Percentiles rank a stretch among this genome's conserved stretches.
Evolutionary conservation across 2,797 vertebrate genomes (phyloP).

Genomic region (Myotis findleyi): DNA sequence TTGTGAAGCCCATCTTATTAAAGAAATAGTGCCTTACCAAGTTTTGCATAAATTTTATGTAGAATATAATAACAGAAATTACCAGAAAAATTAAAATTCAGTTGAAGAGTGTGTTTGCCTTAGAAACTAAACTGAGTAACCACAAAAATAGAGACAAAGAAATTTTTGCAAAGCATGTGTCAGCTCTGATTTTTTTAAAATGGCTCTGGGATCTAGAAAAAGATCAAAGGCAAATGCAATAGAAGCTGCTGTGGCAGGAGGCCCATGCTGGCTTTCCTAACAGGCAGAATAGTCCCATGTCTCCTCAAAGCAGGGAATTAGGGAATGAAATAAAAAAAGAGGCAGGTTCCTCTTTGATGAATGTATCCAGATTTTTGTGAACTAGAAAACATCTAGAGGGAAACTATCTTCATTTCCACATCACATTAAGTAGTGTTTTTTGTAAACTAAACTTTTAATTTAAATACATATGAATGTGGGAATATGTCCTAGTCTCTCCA

Average conservation of each 20-base stretch:
- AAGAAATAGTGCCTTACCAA: neutral
- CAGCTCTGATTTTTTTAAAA: neutral
- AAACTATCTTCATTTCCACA: neutral
- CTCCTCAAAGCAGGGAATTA: neutral
- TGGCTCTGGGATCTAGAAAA: conserved; percentile 6
- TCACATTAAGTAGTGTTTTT: neutral
- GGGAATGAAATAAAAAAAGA: neutral
- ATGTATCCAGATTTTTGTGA: neutral
- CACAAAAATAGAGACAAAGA: conserved; percentile 14
- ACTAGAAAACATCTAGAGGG: neutral
- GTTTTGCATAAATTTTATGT: conserved; percentile 10
- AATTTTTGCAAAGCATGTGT: neutral
- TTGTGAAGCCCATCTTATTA: neutral
- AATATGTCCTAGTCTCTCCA: neutral
- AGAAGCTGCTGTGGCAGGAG: neutral
- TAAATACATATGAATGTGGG: neutral
- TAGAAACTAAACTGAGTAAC: conserved; percentile 43
- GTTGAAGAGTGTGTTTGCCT: neutral
- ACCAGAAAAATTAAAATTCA: conserved; percentile 26
- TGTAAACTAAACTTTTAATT: conserved; percentile 9
- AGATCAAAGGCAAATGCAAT: conserved; percentile 5
- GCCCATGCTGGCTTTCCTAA: neutral
- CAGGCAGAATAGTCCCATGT: neutral
- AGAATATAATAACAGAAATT: conserved; percentile 28
- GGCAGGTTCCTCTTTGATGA: neutral